Evolutionary conservation across 2,888 invertebrate species (phyloP), one percentile per base, ranked within the genome.

Genomic region (Rhabditoides inermis): DNA sequence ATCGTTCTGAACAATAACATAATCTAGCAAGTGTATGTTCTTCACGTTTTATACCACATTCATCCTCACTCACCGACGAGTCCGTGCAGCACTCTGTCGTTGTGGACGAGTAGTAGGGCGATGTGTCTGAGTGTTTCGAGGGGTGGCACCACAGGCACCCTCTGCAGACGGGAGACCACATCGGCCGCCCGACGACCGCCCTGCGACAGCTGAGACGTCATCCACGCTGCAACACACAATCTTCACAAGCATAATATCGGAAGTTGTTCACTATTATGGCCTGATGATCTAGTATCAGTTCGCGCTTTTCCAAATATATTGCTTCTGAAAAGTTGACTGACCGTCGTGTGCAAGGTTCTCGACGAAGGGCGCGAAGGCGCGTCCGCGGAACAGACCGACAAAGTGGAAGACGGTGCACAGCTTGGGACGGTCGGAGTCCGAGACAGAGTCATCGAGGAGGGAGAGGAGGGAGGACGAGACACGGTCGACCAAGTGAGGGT

Each of bases 71-170:
- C 6, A 58, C 58, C 61, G 37, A 62, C 56, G 36, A 58, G 61
- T 15, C 42, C 28, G 0, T 47, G 44, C 22, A 58, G 52, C 42
- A 49, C 42, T 6, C 39, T 46, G 15, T 67, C 59, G 3, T 57
- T 63, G 32, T 51, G 46, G 20, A 60, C 47, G 18, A 73, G 50
- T 2, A 70, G 52, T 7, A 68, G 55, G 3, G 61, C 72, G 27
- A 74, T 55, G 50, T 68, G 65, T 10, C 70, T 59, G n/a, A 75
- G 56, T 6, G 70, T 70, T 27, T 75, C 72, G 27, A 72, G 45
- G 6, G 75, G 73, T 12, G 75, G 75, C 1, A 69, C 71, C 6
- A 75, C 60, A n/a, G 75, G 73, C n/a, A 75, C 71, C 30, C 60
- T 61, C 2, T 60, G 27, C 12, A 75, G 60, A 1, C 75, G 58